Base-by-base conservation (phyloP, 2,888 invertebrate genomes). In the Oscheius onirici region DNA sequence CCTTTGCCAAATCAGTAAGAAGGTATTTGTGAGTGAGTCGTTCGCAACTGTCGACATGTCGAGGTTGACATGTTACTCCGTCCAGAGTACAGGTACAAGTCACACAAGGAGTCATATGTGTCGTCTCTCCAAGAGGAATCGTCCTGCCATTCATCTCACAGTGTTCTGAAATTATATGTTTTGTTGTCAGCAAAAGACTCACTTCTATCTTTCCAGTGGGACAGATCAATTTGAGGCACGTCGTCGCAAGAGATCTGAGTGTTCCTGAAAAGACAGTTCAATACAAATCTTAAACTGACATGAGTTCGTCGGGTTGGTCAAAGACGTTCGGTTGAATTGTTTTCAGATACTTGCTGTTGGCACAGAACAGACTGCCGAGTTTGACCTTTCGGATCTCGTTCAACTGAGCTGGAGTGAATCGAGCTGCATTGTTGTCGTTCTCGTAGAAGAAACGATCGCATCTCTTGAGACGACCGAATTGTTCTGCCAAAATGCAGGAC, bases 381-480 rank as follows among this genome's bases (percentile, higher is more conserved):
- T 94, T 94, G 1, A 92, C 91, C 88, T 95, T 95, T 1, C 94
- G 91, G 67, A 96, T 92, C 88, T 95, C 93, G 0, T 90, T 88
- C n/a, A 95, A 89, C 91, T 96, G 95, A 40, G 81, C 88, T 54
- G 84, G 84, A 0, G 84, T 87, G 76, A 87, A 87, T 43, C 80
- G 74, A 0, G 86, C 86, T 3, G 81, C 87, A 11, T 74, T 71
- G 60, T 83, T 81, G 52, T 87, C 84, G 69, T 88, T 87, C 78
- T 89, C 88, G 88, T 95, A 96, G 94, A 96, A 97, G 90, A 93
- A 96, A 83, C 97, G 91, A 90, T 97, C 97, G 86, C 97, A 97
- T 87, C 94, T 94, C 73, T 87, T 86, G 46, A 86, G 72, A 51
- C 87, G 71, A 49, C 83, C 82, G 72, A 87, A 87, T 89, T 97